Conservation (phyloP, 1,140 invertebrate species). For the Goniozus legneri region DNA sequence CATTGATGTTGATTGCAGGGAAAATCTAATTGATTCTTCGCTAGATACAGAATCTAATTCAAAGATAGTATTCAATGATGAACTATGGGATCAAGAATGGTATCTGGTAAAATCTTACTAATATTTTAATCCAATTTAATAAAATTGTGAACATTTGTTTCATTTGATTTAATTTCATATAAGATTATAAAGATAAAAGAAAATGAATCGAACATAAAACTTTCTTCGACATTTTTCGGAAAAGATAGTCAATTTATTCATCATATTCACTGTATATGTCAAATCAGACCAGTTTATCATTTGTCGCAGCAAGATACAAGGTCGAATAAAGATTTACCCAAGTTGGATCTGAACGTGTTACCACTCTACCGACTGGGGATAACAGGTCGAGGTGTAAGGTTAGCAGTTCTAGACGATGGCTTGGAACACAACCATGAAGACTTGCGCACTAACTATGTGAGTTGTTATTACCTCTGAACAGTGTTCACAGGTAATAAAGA, state of each 20-base stretch:
- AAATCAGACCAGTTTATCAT: constrained; percentile 17
- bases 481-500: background rate
- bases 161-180: too few relatives aligned
- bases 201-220: too few relatives aligned
- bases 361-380: constrained; percentile 76
- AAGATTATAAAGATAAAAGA: too few relatives aligned
- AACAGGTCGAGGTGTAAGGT: constrained; percentile 75
- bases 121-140: too few relatives aligned
- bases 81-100: constrained; percentile 85
- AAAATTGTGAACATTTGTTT: too few relatives aligned
- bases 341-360: constrained; percentile 72
- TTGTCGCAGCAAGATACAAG: constrained; percentile 30
- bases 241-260: constrained; percentile 2
- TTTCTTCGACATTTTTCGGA: too few relatives aligned
- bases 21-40: background rate
- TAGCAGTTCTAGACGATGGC: constrained; percentile 85
- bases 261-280: background rate
- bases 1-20: constrained; percentile 5
- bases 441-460: constrained; percentile 75
- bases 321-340: constrained; percentile 57
- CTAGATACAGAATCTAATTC: constrained; percentile 1
- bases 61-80: constrained; percentile 70
- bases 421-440: constrained; percentile 80
- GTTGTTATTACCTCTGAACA: constrained; percentile 33
- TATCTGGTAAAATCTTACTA: constrained; percentile 92